A percentile compares a stretch with the other conserved stretches of the same genome.
Conservation (phyloP, 2,113 vertebrate species). For the Fulmarus glacialis region DNA sequence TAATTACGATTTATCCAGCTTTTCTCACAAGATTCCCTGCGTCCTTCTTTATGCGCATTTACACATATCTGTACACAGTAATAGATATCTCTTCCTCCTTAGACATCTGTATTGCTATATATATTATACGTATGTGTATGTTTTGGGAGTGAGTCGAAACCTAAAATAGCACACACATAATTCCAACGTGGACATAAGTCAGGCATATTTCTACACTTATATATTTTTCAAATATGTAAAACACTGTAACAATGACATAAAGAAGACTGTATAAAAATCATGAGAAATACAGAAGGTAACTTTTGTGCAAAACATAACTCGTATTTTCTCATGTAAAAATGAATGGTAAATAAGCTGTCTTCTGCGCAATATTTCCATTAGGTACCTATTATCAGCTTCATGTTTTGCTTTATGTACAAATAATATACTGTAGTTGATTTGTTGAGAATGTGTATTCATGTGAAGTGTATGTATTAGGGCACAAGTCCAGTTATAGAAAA, state of each 20-base stretch:
- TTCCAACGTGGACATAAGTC: background rate
- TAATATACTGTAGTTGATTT: background rate
- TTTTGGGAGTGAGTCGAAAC: background rate
- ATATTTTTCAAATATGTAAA: background rate
- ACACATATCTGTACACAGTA: background rate
- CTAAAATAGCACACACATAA: background rate
- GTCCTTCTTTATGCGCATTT: background rate
- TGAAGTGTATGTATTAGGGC: background rate
- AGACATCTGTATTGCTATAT: background rate
- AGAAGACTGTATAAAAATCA: background rate
- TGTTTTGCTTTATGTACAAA: background rate
- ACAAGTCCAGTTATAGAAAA: background rate
- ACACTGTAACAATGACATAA: background rate
- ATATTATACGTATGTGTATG: background rate
- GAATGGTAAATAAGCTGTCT: background rate
- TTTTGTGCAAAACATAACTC: background rate
- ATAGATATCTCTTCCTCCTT: background rate
- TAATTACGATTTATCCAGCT: background rate
- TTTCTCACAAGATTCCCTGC: background rate
- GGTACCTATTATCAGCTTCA: background rate
- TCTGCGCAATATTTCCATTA: background rate
- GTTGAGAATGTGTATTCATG: background rate
- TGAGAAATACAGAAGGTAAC: background rate
- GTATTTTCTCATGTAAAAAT: background rate
- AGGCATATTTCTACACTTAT: background rate